A percentile compares a stretch with the other conserved stretches of the same genome.
Evolutionary conservation across 1,140 invertebrate genomes (phyloP).

Genomic region (Lethrus apterus): DNA sequence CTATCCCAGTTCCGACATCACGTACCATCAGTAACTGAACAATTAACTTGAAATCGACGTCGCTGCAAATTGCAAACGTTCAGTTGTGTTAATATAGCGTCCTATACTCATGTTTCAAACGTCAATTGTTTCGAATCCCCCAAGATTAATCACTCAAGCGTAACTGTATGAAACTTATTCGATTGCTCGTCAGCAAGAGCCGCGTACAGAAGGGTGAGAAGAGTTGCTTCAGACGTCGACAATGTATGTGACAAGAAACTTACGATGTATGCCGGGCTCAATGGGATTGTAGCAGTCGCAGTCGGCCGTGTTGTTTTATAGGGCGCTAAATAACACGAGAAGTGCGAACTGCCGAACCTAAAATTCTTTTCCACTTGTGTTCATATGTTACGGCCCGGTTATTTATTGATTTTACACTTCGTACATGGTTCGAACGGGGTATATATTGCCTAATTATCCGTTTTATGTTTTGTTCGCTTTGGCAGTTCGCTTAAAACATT

Average conservation of each 20-base stretch:
- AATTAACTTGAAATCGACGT: slow-evolving; percentile 9
- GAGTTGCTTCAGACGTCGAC: slow-evolving; percentile 4
- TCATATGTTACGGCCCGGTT: slow-evolving; percentile 9
- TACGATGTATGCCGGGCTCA: slow-evolving; percentile 5
- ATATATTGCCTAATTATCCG: no score
- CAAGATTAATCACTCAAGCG: slow-evolving; percentile 13
- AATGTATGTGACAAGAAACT: slow-evolving; percentile 13
- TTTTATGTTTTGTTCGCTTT: no score
- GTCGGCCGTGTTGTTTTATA: slow-evolving; percentile 5
- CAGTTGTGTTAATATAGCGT: slow-evolving; percentile 10
- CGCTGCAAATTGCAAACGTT: slow-evolving; percentile 8
- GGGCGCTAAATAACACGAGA: slow-evolving; percentile 13
- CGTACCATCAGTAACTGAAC: no score
- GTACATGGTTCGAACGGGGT: no score
- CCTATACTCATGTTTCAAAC: slow-evolving; percentile 6
- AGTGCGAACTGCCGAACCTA: slow-evolving; percentile 10
- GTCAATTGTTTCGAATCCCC: slow-evolving; percentile 12
- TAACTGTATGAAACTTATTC: slow-evolving; percentile 12
- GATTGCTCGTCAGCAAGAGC: slow-evolving; percentile 12
- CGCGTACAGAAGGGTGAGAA: slow-evolving; percentile 6
- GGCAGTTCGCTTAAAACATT: no score
- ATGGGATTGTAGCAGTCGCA: slow-evolving; percentile 2
- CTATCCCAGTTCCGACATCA: no score
- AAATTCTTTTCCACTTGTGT: slow-evolving; percentile 11
- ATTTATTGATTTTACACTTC: slow-evolving; percentile 14